Conservation (phyloP, 2,888 invertebrate species). For the Chloroclysta siterata region DNA sequence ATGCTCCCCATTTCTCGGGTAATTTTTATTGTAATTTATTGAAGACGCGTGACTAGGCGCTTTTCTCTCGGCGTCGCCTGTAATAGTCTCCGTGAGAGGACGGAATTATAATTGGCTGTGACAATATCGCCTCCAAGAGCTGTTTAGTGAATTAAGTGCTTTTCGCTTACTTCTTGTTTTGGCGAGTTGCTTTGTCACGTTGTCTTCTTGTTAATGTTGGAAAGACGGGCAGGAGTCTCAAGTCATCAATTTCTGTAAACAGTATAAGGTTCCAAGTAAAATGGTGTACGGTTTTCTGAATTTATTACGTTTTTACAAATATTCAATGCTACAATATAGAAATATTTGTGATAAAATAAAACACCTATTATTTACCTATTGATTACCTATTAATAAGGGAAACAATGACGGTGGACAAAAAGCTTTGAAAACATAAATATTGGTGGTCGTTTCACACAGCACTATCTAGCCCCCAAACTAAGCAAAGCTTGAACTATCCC, state of each 20-base stretch:
- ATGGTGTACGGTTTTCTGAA: too few species aligned
- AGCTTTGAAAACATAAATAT: too few species aligned
- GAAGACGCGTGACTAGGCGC: slow-evolving; percentile 77
- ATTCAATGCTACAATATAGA: too few species aligned
- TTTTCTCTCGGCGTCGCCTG: slow-evolving; percentile 51
- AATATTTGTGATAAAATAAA: too few species aligned
- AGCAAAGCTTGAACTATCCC: too few species aligned
- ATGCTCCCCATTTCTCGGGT: slow-evolving; percentile 63
- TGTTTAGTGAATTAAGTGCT: slow-evolving; percentile 43
- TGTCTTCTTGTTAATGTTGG: slow-evolving; percentile 13
- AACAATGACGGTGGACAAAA: too few species aligned
- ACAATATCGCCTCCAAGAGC: slow-evolving; percentile 42
- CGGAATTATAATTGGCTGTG: slow-evolving; percentile 60
- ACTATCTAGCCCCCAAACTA: too few species aligned
- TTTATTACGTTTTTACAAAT: too few species aligned
- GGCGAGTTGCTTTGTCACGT: slow-evolving; percentile 25
- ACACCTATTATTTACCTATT: too few species aligned
- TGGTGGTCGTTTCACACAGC: too few species aligned
- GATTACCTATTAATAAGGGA: too few species aligned
- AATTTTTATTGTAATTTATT: slow-evolving; percentile 81
- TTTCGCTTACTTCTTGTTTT: slow-evolving; percentile 30
- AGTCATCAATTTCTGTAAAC: not conserved
- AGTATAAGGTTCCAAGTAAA: too few species aligned
- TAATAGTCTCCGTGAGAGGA: slow-evolving; percentile 58
- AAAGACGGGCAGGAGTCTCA: slow-evolving; percentile 1